Evolutionary conservation across 2,113 vertebrate genomes (phyloP), one percentile per base, ranked within the genome.

Genomic region (Nicator chloris): DNA sequence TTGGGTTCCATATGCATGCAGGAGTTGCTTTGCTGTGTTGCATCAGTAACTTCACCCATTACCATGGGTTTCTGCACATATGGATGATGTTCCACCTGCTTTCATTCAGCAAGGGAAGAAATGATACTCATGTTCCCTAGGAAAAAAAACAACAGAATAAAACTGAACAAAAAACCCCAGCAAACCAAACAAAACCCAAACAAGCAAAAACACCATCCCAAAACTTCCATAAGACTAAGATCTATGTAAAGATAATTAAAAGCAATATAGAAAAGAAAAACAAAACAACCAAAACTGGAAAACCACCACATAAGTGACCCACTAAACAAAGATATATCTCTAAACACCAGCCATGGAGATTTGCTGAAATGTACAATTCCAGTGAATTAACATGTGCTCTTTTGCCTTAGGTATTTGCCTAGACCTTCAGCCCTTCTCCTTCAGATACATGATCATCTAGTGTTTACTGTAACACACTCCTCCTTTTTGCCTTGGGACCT

Each of bases 241-340:
- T 56, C 5, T 4, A 27, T 70, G 28, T 44, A 73, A 92, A 78
- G 31, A 79, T 13, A 54, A 70, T 64, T 57, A 30, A 53, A 68
- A 86, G 6, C 5, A 72, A 59, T 65, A 47, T 2, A 22, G 5
- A 65, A 42, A 73, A 54, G 13, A 11, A 18, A 20, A 40, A 28
- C 4, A 7, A 5, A 26, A 15, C 9, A 23, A 39, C 1, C 4
- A 40, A 60, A 57, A n/a, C 9, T 44, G 37, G 19, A n/a, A 60
- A 66, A 14, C 3, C 6, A 5, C 10, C 21, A 21, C 13, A 51
- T 2, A 45, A 45, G 20, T n/a, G 28, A 42, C 1, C 3, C 7
- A 35, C 24, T 60, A 61, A 93, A 70, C 2, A 76, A 70, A 63
- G 5, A 61, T 26, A 47, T 24, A 51, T 4, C 11, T 75, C 21